Evolutionary conservation across 1,140 invertebrate species (phyloP), one percentile per base, ranked within the genome.

Genomic region (Popillia japonica): DNA sequence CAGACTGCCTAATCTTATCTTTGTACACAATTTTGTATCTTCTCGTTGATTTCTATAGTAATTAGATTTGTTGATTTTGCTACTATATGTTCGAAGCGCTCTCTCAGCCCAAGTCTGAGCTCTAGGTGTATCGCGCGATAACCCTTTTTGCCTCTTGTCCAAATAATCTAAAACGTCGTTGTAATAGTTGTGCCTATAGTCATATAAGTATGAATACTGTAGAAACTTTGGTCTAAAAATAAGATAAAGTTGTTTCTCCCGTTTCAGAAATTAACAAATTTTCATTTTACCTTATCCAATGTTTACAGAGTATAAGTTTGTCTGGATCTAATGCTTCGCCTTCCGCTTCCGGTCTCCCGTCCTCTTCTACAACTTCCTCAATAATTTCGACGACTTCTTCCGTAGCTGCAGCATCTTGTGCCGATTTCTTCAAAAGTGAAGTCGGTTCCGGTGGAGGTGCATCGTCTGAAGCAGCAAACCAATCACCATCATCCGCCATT

Each of bases 151-250:
- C 75, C 93, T 90, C 83, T 92, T 91, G 84, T 96, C 92, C 86
- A 96, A 87, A 86, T 92, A 96, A 81, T 93, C 92, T 83, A 96
- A 94, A 44, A 94, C 90, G 82, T 95, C 94, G 84, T 95, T 90
- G 86, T 96, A 96, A 86, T 96, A 96, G 86, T 94, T 94, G 86
- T 92, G 90, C 86, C 92, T 91, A 87, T 95, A 96, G 84, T 95
- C 92, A 86, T 94, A 94, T 84, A 95, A 89, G 84, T 95, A 95
- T 81, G 90, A 90, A 87, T 96, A 96, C 85, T 94, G 93, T 6
- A 94, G 90, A 87, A 93, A 92, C 83, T 92, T 90, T 42, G 93
- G 93, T 84, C 92, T 93, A 86, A 82, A 89, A 89, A 78, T 44
- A 74, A 77, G 72, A 77, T 48, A 78, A 41, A 68, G 72, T 73